Percentiles rank a stretch among this genome's conserved stretches.
phyloP scores from a whole-genome alignment of 2,797 vertebrate genomes.

The Phoxinus dragarum region DNA sequence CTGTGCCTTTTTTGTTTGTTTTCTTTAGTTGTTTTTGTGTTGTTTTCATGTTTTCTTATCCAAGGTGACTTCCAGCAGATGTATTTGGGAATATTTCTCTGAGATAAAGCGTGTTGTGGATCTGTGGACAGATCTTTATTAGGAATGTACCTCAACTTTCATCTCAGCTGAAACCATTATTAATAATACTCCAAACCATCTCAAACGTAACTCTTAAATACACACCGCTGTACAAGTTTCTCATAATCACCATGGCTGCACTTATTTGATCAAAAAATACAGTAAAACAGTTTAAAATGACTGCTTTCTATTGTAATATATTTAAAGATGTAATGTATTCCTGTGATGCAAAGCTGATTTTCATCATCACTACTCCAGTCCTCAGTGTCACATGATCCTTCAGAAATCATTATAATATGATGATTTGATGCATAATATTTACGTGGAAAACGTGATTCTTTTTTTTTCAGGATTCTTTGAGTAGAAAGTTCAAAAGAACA shows the following conservation, averaged over 20 bases:
- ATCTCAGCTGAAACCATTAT: background rate
- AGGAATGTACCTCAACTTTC: background rate
- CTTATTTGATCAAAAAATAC: background rate
- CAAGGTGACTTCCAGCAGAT: background rate
- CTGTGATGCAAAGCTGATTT: background rate
- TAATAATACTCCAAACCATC: background rate
- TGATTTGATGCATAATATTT: background rate
- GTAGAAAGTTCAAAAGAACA: background rate
- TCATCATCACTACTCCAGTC: background rate
- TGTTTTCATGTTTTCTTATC: background rate
- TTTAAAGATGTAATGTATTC: background rate
- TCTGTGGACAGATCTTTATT: background rate
- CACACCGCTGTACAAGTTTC: background rate
- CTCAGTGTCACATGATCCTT: background rate
- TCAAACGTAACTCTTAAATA: background rate
- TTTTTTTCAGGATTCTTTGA: too few relatives aligned
- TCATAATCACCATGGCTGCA: too few relatives aligned
- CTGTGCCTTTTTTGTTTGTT: too few relatives aligned
- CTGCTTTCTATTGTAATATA: background rate
- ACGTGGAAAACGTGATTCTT: too few relatives aligned
- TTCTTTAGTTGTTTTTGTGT: too few relatives aligned
- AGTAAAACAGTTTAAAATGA: background rate
- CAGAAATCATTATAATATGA: too few relatives aligned
- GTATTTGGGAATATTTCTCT: background rate
- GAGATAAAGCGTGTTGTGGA: background rate